phyloP scores from a whole-genome alignment of 2,113 vertebrate species.

The Neogobius melanostomus region DNA sequence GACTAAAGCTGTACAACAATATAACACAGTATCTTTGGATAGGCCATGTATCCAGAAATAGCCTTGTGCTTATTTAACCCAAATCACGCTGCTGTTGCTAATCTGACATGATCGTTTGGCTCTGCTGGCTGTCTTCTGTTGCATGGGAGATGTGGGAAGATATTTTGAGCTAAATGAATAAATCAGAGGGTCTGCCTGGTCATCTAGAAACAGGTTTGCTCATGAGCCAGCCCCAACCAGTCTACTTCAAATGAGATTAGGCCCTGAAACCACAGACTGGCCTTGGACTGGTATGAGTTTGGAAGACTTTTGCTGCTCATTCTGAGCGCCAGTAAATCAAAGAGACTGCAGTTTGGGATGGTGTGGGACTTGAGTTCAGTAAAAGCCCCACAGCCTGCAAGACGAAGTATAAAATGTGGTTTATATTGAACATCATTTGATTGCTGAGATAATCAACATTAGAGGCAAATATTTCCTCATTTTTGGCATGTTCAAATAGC shows the following conservation, averaged over 20 bases:
- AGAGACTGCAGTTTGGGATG: conserved; percentile 6
- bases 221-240: conserved; percentile 29
- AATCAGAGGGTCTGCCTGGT: conserved; percentile 37
- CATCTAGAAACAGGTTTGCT: conserved; percentile 41
- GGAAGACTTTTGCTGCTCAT: conserved; percentile 36
- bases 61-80: background rate
- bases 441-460: background rate
- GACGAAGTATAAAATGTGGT: conserved; percentile 1
- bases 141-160: conserved; percentile 33
- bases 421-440: conserved; percentile 2
- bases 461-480: background rate
- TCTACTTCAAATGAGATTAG: conserved; percentile 51
- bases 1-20: conserved; percentile 6
- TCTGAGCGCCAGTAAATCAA: conserved; percentile 11
- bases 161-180: conserved; percentile 40
- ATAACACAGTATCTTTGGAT: background rate
- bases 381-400: background rate
- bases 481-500: background rate
- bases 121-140: conserved; percentile 18
- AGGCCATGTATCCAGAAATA: background rate
- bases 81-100: background rate
- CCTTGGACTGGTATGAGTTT: conserved; percentile 31
- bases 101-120: conserved; percentile 16
- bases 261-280: conserved; percentile 35
- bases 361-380: conserved; percentile 6